Evolutionary conservation across 2,113 vertebrate species (phyloP).

Genomic region (Calyptomena viridis): DNA sequence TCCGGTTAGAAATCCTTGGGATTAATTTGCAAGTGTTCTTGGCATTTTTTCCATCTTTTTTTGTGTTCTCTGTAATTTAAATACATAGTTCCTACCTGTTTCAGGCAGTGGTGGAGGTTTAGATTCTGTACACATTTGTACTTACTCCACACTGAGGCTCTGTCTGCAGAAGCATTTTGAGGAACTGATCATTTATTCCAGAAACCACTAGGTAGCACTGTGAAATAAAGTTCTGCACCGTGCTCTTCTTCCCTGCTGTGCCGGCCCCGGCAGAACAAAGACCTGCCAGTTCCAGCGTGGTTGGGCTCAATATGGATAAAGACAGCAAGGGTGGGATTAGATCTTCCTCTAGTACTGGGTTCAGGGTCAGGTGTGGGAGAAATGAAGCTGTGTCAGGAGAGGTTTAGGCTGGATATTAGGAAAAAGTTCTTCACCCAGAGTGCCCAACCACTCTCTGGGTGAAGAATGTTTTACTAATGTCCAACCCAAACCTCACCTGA

Average conservation of each 20-base stretch:
- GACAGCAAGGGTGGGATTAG: not conserved
- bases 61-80: fast-evolving
- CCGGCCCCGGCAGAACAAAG: not conserved
- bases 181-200: not conserved
- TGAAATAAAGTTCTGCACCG: slow-evolving; percentile 37
- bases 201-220: slow-evolving; percentile 67
- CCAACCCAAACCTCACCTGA: not conserved
- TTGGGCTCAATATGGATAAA: fast-evolving
- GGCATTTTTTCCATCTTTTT: fast-evolving
- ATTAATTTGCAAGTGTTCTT: not conserved
- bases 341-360: not conserved
- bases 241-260: not conserved
- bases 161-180: not conserved
- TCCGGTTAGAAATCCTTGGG: not conserved
- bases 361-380: not conserved
- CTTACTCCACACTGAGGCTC: not conserved
- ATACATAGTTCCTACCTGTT: not conserved
- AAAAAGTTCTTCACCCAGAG: not conserved
- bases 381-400: not conserved
- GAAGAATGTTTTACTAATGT: not conserved
- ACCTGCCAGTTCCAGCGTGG: not conserved
- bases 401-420: not conserved
- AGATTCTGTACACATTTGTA: not conserved
- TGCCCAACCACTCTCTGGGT: not conserved
- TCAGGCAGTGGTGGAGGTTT: not conserved